Evolutionary conservation across 1,140 invertebrate genomes (phyloP).

Genomic region (Drosophila sproati): DNA sequence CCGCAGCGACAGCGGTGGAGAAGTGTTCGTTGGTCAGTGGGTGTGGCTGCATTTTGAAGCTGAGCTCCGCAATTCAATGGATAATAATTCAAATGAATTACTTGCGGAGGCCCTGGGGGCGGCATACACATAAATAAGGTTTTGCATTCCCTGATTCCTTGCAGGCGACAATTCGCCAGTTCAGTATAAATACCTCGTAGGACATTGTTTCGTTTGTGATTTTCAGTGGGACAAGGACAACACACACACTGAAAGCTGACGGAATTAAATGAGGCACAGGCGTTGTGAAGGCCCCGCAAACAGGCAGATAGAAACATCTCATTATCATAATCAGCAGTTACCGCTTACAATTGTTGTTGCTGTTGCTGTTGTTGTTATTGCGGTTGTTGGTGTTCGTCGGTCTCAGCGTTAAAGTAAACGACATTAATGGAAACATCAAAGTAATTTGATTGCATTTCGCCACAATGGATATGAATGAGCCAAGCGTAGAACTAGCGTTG

Average conservation of each 20-base stretch:
- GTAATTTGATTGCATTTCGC: constrained; percentile 81
- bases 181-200: constrained; percentile 75
- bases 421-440: constrained; percentile 83
- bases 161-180: constrained; percentile 33
- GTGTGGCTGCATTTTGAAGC: constrained; percentile 11
- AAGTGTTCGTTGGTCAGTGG: not conserved
- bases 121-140: constrained; percentile 13
- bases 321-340: constrained; percentile 45
- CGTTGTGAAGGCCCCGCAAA: constrained; percentile 15
- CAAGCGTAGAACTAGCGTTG: constrained; percentile 30
- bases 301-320: constrained; percentile 28
- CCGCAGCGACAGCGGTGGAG: not conserved
- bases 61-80: constrained; percentile 50
- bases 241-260: constrained; percentile 5
- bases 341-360: constrained; percentile 19
- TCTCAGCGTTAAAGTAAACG: constrained; percentile 75
- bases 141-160: constrained; percentile 44
- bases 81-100: constrained; percentile 81
- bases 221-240: constrained; percentile 55
- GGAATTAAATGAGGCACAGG: constrained; percentile 7
- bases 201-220: constrained; percentile 66
- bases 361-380: constrained; percentile 8
- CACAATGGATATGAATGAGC: constrained; percentile 77
- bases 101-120: constrained; percentile 36
- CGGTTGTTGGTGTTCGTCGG: constrained; percentile 19